These are phyloP conservation scores for Perizoma flavofasciatum DNA, from an alignment of 2,888 invertebrate genomes.

Conservation along the genomic window DNA sequence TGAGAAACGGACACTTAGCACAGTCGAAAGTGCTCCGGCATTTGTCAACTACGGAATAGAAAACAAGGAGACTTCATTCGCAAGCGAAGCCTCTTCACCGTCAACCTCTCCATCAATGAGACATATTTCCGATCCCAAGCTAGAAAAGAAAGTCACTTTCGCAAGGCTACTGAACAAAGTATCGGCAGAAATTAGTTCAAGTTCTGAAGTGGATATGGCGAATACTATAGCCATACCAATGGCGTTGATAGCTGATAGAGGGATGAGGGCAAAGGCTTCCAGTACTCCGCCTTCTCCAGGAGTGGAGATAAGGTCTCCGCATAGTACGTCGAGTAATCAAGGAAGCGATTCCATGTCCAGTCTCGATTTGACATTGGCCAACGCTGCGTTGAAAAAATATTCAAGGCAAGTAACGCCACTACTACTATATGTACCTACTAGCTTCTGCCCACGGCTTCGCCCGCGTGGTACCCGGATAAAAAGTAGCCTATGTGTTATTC, in stretches of 20 bases:
- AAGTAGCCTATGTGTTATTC: no score
- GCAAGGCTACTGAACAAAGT: slow-evolving; percentile 89
- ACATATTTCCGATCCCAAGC: slow-evolving; percentile 86
- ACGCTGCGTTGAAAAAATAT: slow-evolving; percentile 84
- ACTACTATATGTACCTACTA: no score
- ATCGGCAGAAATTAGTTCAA: slow-evolving; percentile 90
- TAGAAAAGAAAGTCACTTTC: slow-evolving; percentile 91
- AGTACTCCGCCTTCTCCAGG: slow-evolving; percentile 87
- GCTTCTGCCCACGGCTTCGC: no score
- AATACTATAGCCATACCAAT: slow-evolving; percentile 79
- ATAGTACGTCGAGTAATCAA: slow-evolving; percentile 90
- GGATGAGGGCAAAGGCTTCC: slow-evolving; percentile 69
- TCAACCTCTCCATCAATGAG: slow-evolving; percentile 82
- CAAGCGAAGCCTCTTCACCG: slow-evolving; percentile 78
- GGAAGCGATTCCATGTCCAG: slow-evolving; percentile 91
- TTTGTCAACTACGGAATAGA: slow-evolving; percentile 76
- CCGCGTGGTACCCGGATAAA: no score
- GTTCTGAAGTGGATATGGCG: slow-evolving; percentile 87
- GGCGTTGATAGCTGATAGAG: slow-evolving; percentile 73
- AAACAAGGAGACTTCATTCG: slow-evolving; percentile 85
- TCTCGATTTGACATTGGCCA: slow-evolving; percentile 86
- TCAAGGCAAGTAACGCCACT: slow-evolving; percentile 58
- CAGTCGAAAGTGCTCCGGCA: slow-evolving; percentile 77
- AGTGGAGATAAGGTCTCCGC: slow-evolving; percentile 84
- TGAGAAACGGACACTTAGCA: slow-evolving; percentile 82